A percentile compares a stretch with the other conserved stretches of the same genome.
Evolutionary conservation across 2,888 invertebrate species (phyloP).

Genomic region (Prenolepis imparis): DNA sequence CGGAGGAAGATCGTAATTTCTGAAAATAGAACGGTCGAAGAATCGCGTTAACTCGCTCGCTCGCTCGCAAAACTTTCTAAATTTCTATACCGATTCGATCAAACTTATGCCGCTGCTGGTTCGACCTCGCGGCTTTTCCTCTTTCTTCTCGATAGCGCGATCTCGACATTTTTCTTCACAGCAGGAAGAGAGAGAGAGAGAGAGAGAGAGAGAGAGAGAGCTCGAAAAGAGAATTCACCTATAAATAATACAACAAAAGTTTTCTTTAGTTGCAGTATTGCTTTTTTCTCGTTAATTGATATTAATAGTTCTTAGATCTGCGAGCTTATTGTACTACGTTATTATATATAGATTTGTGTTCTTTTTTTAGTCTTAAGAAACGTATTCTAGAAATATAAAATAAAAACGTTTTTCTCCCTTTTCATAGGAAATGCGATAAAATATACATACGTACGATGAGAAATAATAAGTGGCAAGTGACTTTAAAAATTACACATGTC

Average conservation of each 20-base stretch:
- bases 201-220: not conserved
- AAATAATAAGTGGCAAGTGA: constrained; percentile 30
- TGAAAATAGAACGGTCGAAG: constrained; percentile 49
- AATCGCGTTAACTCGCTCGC: constrained; percentile 38
- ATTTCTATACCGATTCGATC: constrained; percentile 44
- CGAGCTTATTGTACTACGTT: not conserved
- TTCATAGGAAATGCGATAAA: not conserved
- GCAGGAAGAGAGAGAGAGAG: not conserved
- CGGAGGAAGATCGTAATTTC: constrained; percentile 35
- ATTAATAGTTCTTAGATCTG: not conserved
- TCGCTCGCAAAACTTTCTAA: constrained; percentile 36
- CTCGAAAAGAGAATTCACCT: not conserved
- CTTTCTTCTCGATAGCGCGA: not conserved
- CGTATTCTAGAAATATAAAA: constrained; percentile 1
- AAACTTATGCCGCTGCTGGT: constrained; percentile 22
- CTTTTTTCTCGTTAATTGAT: not conserved
- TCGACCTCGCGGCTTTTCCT: constrained; percentile 24
- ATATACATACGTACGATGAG: not conserved
- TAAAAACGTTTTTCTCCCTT: not conserved
- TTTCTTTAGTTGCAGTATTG: not conserved
- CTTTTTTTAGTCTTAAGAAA: not conserved
- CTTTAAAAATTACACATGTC: constrained; percentile 43
- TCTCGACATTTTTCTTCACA: constrained; percentile 2
- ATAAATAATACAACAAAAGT: not conserved
- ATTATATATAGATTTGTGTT: not conserved